Percentiles rank a stretch among this genome's conserved stretches.
phyloP scores from a whole-genome alignment of 1,140 invertebrate species.

The Dendrolimus kikuchii region DNA sequence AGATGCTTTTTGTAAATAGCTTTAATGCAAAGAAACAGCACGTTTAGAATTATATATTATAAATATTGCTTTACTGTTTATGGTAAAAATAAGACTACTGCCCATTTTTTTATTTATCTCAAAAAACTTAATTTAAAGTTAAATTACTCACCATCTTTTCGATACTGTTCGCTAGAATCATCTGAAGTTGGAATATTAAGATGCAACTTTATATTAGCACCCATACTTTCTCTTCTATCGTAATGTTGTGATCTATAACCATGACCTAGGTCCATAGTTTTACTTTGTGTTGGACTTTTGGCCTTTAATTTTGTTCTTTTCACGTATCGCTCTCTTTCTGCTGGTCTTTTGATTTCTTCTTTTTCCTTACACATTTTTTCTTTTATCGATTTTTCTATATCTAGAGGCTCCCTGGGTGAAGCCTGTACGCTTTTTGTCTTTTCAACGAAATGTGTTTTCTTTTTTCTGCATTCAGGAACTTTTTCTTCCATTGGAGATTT shows the following conservation, averaged over 20 bases:
- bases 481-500: constrained; percentile 58
- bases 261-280: constrained; percentile 45
- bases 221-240: constrained; percentile 50
- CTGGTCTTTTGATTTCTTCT: constrained; percentile 60
- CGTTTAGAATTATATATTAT: too few relatives aligned
- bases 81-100: too few relatives aligned
- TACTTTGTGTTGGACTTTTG: constrained; percentile 73
- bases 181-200: constrained; percentile 77
- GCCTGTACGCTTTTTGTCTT: constrained; percentile 72
- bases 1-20: too few relatives aligned
- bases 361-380: constrained; percentile 67
- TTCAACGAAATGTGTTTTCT: constrained; percentile 69
- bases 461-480: constrained; percentile 43
- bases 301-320: constrained; percentile 72
- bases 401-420: constrained; percentile 44
- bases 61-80: too few relatives aligned
- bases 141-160: constrained; percentile 52
- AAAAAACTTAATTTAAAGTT: background rate
- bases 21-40: too few relatives aligned
- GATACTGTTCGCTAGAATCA: constrained; percentile 76
- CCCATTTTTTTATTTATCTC: too few relatives aligned
- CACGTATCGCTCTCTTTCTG: constrained; percentile 62
- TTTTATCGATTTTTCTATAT: constrained; percentile 60
- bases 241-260: constrained; percentile 41
- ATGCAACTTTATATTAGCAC: constrained; percentile 66